Base-by-base conservation (phyloP, 2,113 vertebrate genomes). In the Uria lomvia region DNA sequence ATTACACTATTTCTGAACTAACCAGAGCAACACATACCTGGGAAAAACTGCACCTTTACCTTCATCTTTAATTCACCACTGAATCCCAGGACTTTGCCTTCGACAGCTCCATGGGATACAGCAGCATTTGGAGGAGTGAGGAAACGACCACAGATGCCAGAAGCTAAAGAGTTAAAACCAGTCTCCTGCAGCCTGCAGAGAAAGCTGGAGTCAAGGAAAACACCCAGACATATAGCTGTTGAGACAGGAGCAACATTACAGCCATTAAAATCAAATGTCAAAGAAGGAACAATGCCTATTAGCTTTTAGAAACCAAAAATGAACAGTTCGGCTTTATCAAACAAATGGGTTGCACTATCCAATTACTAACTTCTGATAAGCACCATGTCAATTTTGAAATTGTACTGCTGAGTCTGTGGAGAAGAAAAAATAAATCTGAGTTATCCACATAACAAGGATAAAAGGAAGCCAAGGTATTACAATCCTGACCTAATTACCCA, bases 261-360 rank as follows among this genome's bases (percentile, higher is more conserved):
- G 92, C 95, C 96, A 97, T 97, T 97, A 97, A 96, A 97, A 97
- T 98, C 96, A 98, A 96, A 97, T 90, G 96, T 97, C 97, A 98
- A 40, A 92, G 94, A 92, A 96, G 74, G 75, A 95, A 82, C 90
- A 94, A 82, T 96, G 96, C 95, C 96, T 95, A 95, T 97, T 97
- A 97, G 86, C 97, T 97, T 96, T 95, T 91, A 93, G 91, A 97
- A 95, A 87, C 92, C 52, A 82, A 95, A 95, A 97, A 63, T 24
- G 85, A 96, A 91, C 91, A 75, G 96, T 95, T 96, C 97, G 73
- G 67, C 76, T 90, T 97, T 96, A 97, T 97, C 96, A 97, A 91
- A 97, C 94, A 98, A 97, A 98, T 97, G 74, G 94, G 62, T 95
- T 97, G 86, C 65, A 47, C 86, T 71, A 88, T 87, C 89, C 95